Conservation (phyloP, 2,113 vertebrate species). For the Seriola aureovittata region DNA sequence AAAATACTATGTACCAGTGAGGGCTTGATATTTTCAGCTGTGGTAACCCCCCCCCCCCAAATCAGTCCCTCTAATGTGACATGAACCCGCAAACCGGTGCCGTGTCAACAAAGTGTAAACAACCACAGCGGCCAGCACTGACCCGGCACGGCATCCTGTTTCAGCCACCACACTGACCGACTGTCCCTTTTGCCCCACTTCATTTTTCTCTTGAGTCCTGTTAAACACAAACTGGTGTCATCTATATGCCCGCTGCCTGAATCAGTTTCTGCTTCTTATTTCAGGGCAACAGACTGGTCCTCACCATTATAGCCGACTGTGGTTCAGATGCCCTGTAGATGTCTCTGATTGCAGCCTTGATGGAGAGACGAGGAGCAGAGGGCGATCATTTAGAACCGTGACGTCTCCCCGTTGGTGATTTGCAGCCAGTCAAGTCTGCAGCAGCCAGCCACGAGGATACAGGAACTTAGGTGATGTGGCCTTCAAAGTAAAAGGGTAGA, state of each 20-base stretch:
- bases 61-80: constrained; percentile 37
- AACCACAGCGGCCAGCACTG: constrained; percentile 34
- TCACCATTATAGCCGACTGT: constrained; percentile 12
- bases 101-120: constrained; percentile 65
- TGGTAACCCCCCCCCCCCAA: constrained; percentile 9
- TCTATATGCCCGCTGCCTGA: background rate
- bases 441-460: background rate
- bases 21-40: constrained; percentile 64
- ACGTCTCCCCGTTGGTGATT: constrained; percentile 86
- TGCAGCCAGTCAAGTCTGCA: constrained; percentile 70
- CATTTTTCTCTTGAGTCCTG: too few relatives aligned
- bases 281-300: constrained; percentile 27
- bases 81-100: constrained; percentile 33
- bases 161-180: constrained; percentile 15
- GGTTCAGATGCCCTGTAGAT: constrained; percentile 75
- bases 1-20: constrained; percentile 44
- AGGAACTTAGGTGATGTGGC: constrained; percentile 16
- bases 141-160: constrained; percentile 46
- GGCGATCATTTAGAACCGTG: constrained; percentile 83
- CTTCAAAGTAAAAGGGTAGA: constrained; percentile 52
- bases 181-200: constrained; percentile 14
- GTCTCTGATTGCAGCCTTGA: constrained; percentile 74
- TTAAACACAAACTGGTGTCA: constrained; percentile 6
- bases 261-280: constrained; percentile 31
- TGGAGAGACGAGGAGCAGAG: constrained; percentile 65